Conservation (phyloP, 1,140 invertebrate species). For the Penaeus vannamei region DNA sequence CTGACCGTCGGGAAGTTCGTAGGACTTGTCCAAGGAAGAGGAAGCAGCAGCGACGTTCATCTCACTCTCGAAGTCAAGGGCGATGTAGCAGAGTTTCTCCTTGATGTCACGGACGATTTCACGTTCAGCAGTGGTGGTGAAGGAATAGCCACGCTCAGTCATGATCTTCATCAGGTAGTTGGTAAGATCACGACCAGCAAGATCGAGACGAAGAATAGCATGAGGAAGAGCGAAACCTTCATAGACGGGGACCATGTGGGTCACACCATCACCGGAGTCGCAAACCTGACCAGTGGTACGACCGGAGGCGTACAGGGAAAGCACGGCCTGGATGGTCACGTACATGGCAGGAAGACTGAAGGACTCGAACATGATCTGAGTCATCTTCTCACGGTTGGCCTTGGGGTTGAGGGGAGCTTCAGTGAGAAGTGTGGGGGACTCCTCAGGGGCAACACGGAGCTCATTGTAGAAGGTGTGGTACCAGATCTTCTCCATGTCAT, state of each 20-base stretch:
- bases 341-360: slow-evolving; percentile 65
- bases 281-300: slow-evolving; percentile 59
- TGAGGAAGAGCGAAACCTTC: slow-evolving; percentile 61
- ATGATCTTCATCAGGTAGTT: no score
- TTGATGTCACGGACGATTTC: no score
- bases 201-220: slow-evolving; percentile 49
- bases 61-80: no score
- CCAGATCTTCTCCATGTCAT: slow-evolving; percentile 91
- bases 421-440: slow-evolving; percentile 90
- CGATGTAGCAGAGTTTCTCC: no score
- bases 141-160: no score
- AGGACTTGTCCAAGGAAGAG: no score
- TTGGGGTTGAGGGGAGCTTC: slow-evolving; percentile 79
- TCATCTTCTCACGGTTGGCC: slow-evolving; percentile 91
- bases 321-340: slow-evolving; percentile 58
- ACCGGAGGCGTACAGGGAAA: slow-evolving; percentile 61
- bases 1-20: no score
- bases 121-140: no score
- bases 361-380: slow-evolving; percentile 86
- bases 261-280: slow-evolving; percentile 61
- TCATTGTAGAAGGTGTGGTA: slow-evolving; percentile 97
- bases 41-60: no score
- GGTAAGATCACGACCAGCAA: no score
- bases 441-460: slow-evolving; percentile 94
- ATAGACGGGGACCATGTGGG: slow-evolving; percentile 59